phyloP scores from a whole-genome alignment of 2,888 invertebrate species.

The Dryobota labecula region DNA sequence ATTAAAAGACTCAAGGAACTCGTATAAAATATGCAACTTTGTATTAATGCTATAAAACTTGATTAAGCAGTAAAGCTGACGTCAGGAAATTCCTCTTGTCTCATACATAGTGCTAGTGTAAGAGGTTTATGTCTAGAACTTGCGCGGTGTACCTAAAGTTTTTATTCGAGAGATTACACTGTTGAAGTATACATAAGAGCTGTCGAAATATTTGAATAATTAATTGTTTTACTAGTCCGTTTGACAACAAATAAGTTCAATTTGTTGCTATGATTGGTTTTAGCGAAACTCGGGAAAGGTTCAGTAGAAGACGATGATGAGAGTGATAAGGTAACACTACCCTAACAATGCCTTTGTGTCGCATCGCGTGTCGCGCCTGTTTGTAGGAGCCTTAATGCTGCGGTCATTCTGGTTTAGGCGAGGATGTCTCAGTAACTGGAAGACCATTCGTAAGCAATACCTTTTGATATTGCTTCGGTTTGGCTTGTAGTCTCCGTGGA shows the following conservation, averaged over 20 bases:
- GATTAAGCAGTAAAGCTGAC: slow-evolving; percentile 35
- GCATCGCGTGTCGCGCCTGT: too few relatives aligned
- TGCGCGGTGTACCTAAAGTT: neutral
- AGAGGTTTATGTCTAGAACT: slow-evolving; percentile 31
- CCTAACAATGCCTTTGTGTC: too few relatives aligned
- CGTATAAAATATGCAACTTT: slow-evolving; percentile 42
- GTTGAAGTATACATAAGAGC: neutral
- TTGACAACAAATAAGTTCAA: neutral
- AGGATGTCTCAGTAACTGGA: neutral
- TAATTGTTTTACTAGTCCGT: neutral
- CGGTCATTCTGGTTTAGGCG: too few relatives aligned
- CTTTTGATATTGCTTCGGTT: too few relatives aligned
- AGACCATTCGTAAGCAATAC: too few relatives aligned
- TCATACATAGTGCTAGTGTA: slow-evolving; percentile 14
- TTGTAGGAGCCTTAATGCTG: too few relatives aligned
- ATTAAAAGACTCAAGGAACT: slow-evolving; percentile 25
- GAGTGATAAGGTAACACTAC: neutral
- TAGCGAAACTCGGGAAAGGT: neutral
- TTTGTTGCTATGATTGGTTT: neutral
- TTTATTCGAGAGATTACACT: neutral
- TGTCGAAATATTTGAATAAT: neutral
- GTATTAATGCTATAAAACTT: slow-evolving; percentile 47
- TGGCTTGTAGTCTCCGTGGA: neutral
- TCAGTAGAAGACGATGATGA: neutral
- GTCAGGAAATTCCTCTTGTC: slow-evolving; percentile 15